A percentile compares a stretch with the other conserved stretches of the same genome.
phyloP scores from a whole-genome alignment of 2,113 vertebrate genomes.

The Dryoscopus gambensis region DNA sequence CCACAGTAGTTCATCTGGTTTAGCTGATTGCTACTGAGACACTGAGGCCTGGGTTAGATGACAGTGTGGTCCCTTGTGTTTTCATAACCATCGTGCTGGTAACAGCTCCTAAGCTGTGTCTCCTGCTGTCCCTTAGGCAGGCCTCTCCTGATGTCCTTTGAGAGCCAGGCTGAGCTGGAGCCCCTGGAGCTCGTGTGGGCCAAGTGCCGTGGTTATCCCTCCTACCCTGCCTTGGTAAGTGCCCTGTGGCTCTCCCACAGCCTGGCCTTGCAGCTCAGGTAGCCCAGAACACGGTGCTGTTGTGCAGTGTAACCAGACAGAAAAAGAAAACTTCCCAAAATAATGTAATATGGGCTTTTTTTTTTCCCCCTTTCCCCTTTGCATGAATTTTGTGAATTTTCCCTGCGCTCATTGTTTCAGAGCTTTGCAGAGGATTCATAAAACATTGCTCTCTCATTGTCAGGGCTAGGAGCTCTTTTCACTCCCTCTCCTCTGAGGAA shows the following conservation, averaged over 20 bases:
- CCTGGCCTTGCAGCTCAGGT: neutral
- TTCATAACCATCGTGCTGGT: neutral
- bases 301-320: neutral
- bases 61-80: neutral
- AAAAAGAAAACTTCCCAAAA: neutral
- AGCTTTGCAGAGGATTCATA: neutral
- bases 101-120: conserved; percentile 1
- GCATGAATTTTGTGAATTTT: neutral
- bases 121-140: conserved; percentile 74
- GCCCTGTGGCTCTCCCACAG: neutral
- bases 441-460: neutral
- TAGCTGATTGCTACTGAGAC: neutral
- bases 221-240: conserved; percentile 95
- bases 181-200: conserved; percentile 96
- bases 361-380: neutral
- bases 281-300: neutral
- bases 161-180: conserved; percentile 85
- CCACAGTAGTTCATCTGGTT: neutral
- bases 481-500: neutral
- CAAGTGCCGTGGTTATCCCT: conserved; percentile 96
- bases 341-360: neutral
- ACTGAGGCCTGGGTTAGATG: neutral
- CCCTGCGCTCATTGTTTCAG: neutral
- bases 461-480: neutral
- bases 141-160: conserved; percentile 79